These are phyloP conservation scores for Amphimedon queenslandica DNA, from an alignment of 37 sponge, comb jelly and placozoan species.

Conservation along the genomic window DNA sequence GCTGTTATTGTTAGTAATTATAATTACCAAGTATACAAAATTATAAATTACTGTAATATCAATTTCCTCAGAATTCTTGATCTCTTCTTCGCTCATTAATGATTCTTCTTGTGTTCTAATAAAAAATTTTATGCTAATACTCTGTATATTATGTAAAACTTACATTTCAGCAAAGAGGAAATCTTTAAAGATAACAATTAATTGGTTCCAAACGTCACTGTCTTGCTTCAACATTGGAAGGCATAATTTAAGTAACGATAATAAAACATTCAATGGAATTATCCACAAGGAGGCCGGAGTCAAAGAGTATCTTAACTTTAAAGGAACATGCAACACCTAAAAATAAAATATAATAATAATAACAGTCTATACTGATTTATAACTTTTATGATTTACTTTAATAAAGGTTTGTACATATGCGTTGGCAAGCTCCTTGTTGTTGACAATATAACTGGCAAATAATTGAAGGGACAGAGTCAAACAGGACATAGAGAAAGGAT, in stretches of 20 bases:
- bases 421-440: too few species aligned
- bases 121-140: neutral
- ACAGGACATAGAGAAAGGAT: slow-evolving; percentile 32
- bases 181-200: slow-evolving; percentile 54
- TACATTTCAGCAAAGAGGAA: slow-evolving; percentile 77
- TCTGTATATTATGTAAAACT: neutral
- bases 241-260: slow-evolving; percentile 23
- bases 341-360: slow-evolving; percentile 1
- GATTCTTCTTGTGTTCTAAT: slow-evolving; percentile 31
- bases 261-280: slow-evolving; percentile 29
- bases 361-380: too few species aligned
- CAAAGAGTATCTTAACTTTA: slow-evolving; percentile 57
- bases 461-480: slow-evolving; percentile 36
- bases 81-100: slow-evolving; percentile 44
- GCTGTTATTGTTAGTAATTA: too few species aligned
- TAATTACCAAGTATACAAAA: neutral
- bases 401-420: too few species aligned
- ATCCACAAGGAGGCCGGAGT: slow-evolving; percentile 40
- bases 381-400: too few species aligned
- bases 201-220: slow-evolving; percentile 57
- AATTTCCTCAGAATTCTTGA: slow-evolving; percentile 53
- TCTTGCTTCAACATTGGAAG: slow-evolving; percentile 16
- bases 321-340: slow-evolving; percentile 46
- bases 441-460: too few species aligned
- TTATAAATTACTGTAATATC: slow-evolving; percentile 62